Evolutionary conservation across 2,888 invertebrate genomes (phyloP).

Genomic region (Eudemis profundana): DNA sequence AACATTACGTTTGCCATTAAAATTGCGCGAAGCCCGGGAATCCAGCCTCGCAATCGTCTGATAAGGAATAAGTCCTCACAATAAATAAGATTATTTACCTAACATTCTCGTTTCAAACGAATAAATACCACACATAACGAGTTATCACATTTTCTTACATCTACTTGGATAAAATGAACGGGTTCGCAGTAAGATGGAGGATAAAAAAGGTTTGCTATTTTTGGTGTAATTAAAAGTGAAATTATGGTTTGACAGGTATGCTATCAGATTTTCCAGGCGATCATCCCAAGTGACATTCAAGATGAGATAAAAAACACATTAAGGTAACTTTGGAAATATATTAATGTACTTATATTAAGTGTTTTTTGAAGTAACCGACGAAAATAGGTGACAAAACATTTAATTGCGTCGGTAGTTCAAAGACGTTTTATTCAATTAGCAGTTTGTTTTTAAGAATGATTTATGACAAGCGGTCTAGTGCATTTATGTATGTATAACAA

Average conservation of each 20-base stretch:
- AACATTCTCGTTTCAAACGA: constrained; percentile 22
- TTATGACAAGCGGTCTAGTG: neutral
- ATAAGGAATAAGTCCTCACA: constrained; percentile 30
- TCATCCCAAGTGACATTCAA: constrained; percentile 23
- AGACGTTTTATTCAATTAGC: constrained; percentile 17
- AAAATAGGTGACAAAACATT: constrained; percentile 22
- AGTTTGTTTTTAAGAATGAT: constrained; percentile 5
- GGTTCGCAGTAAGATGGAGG: constrained; percentile 29
- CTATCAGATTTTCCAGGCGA: constrained; percentile 21
- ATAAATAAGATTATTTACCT: constrained; percentile 23
- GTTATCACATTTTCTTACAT: constrained; percentile 22
- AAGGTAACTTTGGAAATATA: constrained; percentile 9
- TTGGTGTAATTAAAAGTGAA: constrained; percentile 33
- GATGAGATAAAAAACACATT: constrained; percentile 16
- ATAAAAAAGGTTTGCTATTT: constrained; percentile 38
- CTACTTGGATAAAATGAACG: constrained; percentile 30
- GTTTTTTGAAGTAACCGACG: constrained; percentile 19
- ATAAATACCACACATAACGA: constrained; percentile 39
- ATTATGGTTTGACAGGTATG: constrained; percentile 15
- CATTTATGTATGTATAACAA: no score
- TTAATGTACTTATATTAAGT: neutral
- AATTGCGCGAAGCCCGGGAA: constrained; percentile 30
- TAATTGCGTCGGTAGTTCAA: constrained; percentile 20
- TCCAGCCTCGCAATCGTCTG: constrained; percentile 12
- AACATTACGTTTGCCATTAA: constrained; percentile 33